Conservation (phyloP, 2,888 invertebrate genomes). For the Drosophila hamatofila region DNA sequence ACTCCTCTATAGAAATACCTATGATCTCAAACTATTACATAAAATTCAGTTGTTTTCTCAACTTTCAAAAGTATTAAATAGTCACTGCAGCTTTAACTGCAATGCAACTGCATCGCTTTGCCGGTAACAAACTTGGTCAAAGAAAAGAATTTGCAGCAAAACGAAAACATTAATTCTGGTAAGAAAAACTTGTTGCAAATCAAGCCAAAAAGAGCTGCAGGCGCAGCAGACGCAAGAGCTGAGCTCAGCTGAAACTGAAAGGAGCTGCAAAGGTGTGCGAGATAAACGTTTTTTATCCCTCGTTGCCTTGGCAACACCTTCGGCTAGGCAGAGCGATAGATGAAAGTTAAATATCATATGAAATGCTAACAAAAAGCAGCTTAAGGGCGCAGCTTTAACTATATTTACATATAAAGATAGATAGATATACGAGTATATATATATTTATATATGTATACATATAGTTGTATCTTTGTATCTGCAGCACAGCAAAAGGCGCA, state of each 20-base stretch:
- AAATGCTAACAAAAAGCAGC: neutral
- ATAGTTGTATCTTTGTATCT: neutral
- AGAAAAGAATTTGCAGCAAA: neutral
- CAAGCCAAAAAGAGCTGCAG: neutral
- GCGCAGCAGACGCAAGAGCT: neutral
- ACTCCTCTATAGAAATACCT: neutral
- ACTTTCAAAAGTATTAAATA: neutral
- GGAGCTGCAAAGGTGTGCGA: neutral
- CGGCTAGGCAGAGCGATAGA: neutral
- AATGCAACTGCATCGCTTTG: neutral
- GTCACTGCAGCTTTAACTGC: neutral
- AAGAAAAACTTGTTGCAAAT: constrained; percentile 23
- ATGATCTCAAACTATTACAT: neutral
- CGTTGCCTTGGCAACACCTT: neutral
- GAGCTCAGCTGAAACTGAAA: neutral
- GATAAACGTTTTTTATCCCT: neutral
- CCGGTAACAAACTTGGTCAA: neutral
- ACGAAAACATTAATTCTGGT: constrained; percentile 54
- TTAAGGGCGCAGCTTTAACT: constrained; percentile 3
- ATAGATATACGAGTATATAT: neutral
- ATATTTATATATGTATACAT: neutral
- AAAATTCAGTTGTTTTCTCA: too few relatives aligned
- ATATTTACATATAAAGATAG: neutral
- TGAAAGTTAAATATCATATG: neutral
- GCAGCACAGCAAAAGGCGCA: constrained; percentile 42